A percentile compares a stretch with the other conserved stretches of the same genome.
Evolutionary conservation across 2,888 invertebrate species (phyloP).

Genomic region (Agriopis marginaria): DNA sequence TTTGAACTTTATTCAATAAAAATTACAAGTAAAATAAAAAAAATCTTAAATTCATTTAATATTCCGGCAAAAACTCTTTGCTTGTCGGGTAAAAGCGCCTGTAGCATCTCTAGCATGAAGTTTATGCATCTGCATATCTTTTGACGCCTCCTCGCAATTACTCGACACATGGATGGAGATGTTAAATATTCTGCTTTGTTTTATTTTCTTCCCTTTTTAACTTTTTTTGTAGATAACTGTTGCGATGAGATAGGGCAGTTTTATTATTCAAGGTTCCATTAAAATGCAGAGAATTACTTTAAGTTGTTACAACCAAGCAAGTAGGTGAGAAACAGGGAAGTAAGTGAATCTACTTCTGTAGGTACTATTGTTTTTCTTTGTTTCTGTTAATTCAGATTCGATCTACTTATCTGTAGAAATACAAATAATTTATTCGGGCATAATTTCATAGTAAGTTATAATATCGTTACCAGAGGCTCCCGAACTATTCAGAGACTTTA

Average conservation of each 20-base stretch:
- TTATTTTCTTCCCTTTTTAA: slow-evolving; percentile 49
- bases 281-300: neutral
- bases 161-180: slow-evolving; percentile 71
- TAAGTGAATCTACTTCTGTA: neutral
- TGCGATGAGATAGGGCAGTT: slow-evolving; percentile 22
- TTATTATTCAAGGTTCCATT: neutral
- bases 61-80: neutral
- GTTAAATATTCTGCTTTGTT: slow-evolving; percentile 54
- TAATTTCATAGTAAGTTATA: no score
- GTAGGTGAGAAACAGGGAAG: neutral
- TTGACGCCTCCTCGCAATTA: slow-evolving; percentile 69
- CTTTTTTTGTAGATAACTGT: slow-evolving; percentile 56
- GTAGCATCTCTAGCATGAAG: slow-evolving; percentile 47
- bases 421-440: no score
- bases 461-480: no score
- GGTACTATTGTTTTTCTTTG: no score
- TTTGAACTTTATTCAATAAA: no score
- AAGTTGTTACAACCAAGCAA: neutral
- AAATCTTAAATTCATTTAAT: neutral
- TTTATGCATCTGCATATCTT: slow-evolving; percentile 75
- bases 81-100: neutral
- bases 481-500: no score
- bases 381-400: no score
- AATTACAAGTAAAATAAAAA: no score
- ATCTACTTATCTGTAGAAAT: no score